Evolutionary conservation across 2,888 invertebrate species (phyloP), one percentile per base, ranked within the genome.

Genomic region (Onchidella celtica): DNA sequence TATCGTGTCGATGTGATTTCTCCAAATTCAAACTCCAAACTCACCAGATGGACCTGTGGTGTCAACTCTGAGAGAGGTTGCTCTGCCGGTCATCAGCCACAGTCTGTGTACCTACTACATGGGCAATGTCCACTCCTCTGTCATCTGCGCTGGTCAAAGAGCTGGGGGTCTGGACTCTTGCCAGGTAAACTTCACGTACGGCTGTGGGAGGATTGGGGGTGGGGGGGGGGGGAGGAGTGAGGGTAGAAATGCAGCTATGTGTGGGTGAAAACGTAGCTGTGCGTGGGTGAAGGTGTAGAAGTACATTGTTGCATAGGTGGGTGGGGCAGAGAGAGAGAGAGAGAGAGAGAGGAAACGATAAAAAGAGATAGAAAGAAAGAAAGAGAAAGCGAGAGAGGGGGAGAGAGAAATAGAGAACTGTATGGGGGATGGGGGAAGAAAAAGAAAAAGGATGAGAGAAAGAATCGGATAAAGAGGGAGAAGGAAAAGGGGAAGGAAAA

Each of bases 141-240:
- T 70, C 65, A 59, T 83, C 32, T 83, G 83, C 63, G 83, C 83
- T 14, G 83, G 83, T 1, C 40, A 29, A 4, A 27, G 55, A 24
- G 66, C 57, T 4, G 83, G 83, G 2, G 77, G 80, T 24, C 75
- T 70, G 34, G 83, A 83, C 61, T 68, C 83, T 3, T 83, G 83
- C 80, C 83, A 83, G 80, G 83, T 80, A 36, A 63, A 63, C 55
- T 11, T 11, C 47, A 11, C 17, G 47, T 6, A 6, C 47, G 17
- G 17, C 47, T 47, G 6, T 47, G 6, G 17, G 9, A 47, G 6
- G 47, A 47, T 17, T n/a, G n/a, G n/a, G n/a, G n/a, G n/a, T n/a
- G n/a, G n/a, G n/a, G n/a, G n/a, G n/a, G n/a, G n/a, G n/a, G 59
- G n/a, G n/a, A n/a, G n/a, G n/a, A n/a, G n/a, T n/a, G n/a, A 11